Base-by-base conservation (phyloP, 2,888 invertebrate species). In the Dolichomitus sp. region DNA sequence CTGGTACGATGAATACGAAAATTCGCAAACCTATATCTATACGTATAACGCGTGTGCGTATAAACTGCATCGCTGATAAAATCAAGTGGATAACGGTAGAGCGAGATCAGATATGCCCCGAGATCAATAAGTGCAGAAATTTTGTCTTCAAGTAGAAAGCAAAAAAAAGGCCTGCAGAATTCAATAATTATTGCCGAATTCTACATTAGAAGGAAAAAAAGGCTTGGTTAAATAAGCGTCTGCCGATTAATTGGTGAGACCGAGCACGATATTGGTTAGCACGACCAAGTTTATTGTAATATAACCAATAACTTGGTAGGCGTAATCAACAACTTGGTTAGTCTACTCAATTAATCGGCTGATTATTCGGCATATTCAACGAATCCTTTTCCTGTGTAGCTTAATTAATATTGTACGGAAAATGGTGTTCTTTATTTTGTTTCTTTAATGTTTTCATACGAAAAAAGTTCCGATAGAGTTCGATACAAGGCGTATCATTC, bases 1-100 rank as follows among this genome's bases (percentile, higher is more conserved):
- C 33, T 61, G 9, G 27, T 37, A 45, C 74, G 63, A 70, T 69
- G 63, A 75, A 80, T 52, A 52, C 50, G 69, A 80, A 80, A 75
- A 80, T 70, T 70, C 40, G 50, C 50, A 19, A 52, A 52, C 14
- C 48, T 12, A 69, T 37, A 61, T 69, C 45, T 19, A 23, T 63
- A 23, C 23, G 6, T 73, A 14, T 37, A 50, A 12, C 48, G 7
- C 37, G 48, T 27, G 27, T 12, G n/a, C 14, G 30, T 48, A 48
- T 11, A 45, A 45, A 30, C n/a, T 57, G 30, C 30, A 57, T 57
- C 30, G 30, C 37, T 14, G 57, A 57, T 57, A 57, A 57, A 33
- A 30, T 57, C 57, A 57, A 30, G 57, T 57, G 57, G 57, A 57
- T 57, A 57, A 30, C 57, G 57, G 57, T 57, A 57, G 30, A 27